These are phyloP conservation scores for Dromococcyx pavoninus DNA, from an alignment of 2,797 vertebrate species.

Conservation along the genomic window DNA sequence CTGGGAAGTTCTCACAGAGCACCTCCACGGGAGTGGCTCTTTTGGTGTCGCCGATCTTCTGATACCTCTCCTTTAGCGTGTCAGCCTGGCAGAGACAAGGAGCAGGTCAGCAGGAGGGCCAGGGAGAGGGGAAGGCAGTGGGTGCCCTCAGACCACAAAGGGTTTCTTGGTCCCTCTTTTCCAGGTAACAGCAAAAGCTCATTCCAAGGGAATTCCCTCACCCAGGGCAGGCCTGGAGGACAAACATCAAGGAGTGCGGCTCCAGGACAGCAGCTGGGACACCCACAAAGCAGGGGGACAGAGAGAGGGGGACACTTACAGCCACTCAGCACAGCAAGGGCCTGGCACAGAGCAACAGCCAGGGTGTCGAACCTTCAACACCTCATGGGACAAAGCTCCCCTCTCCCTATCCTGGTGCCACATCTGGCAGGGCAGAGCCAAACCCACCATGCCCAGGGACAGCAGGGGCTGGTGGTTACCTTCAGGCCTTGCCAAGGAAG, in stretches of 20 bases:
- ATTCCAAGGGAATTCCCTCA: not conserved
- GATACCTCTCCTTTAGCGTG: conserved; percentile 95
- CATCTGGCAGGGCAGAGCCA: not conserved
- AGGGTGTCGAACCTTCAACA: not conserved
- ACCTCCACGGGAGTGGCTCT: conserved; percentile 94
- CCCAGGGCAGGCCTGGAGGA: not conserved
- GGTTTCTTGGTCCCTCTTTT: not conserved
- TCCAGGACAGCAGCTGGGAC: not conserved
- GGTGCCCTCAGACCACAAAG: accelerated
- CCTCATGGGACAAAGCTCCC: not conserved
- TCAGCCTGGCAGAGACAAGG: conserved; percentile 80
- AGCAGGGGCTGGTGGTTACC: conserved; percentile 72
- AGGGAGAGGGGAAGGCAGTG: not conserved
- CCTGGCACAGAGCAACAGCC: not conserved
- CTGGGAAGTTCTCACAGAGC: conserved; percentile 95
- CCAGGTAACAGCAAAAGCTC: not conserved
- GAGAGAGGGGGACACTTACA: not conserved
- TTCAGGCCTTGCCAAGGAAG: conserved; percentile 98
- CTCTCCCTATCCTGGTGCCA: not conserved
- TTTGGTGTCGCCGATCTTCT: conserved; percentile 98
- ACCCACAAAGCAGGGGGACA: accelerated
- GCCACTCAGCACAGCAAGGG: not conserved
- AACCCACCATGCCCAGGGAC: not conserved
- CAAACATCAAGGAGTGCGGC: not conserved
- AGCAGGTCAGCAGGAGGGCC: not conserved